phyloP scores from a whole-genome alignment of 2,113 vertebrate genomes.

The Phaethon lepturus region DNA sequence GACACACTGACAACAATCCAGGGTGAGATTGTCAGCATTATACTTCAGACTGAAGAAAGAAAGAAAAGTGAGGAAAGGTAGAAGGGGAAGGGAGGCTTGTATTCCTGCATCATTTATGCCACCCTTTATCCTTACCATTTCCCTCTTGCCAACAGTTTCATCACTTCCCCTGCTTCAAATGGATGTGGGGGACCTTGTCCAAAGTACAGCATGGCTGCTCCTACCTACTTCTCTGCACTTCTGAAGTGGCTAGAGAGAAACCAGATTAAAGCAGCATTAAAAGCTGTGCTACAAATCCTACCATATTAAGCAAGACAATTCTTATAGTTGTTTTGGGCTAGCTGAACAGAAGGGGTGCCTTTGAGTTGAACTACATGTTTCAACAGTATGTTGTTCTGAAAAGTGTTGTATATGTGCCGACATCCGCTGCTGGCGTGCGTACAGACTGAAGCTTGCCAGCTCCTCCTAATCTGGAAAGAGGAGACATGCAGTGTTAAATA shows the following conservation, averaged over 20 bases:
- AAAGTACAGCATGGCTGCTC: background rate
- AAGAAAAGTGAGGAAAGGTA: background rate
- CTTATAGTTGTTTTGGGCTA: background rate
- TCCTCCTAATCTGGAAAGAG: conserved; percentile 35
- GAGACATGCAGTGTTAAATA: conserved; percentile 56
- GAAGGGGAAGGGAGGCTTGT: background rate
- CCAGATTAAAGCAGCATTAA: conserved; percentile 32
- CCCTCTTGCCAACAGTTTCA: background rate
- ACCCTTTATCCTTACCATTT: background rate
- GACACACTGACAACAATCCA: background rate
- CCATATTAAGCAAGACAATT: conserved; percentile 9
- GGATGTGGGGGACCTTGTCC: background rate
- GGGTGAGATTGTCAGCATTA: background rate
- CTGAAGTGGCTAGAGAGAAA: background rate
- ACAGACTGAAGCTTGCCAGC: background rate
- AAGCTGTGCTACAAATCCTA: conserved; percentile 13
- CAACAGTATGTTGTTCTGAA: conserved; percentile 56
- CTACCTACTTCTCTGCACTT: background rate
- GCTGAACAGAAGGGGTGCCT: conserved; percentile 44
- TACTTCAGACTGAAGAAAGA: background rate
- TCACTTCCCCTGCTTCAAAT: background rate
- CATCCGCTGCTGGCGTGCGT: conserved; percentile 69
- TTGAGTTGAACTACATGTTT: conserved; percentile 59
- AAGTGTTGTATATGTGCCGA: conserved; percentile 70
- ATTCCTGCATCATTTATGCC: background rate